phyloP scores from a whole-genome alignment of 2,797 vertebrate species.

The Enteromius fasciolatus region DNA sequence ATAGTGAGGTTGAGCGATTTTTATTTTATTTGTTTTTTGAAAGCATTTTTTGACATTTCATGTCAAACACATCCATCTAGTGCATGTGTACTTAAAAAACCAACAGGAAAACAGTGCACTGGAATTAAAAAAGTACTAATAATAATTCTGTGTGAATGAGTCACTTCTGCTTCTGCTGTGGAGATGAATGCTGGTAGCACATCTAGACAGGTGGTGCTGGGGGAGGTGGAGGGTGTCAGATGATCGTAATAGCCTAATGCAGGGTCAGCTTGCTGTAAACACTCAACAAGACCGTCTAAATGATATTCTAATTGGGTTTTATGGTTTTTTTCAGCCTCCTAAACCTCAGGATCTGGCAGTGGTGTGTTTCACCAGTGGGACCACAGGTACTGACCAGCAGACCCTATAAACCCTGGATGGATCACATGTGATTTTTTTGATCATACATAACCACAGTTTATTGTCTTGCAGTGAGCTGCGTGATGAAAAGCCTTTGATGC shows the following conservation, averaged over 20 bases:
- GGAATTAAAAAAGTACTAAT: neutral
- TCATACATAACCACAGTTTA: neutral
- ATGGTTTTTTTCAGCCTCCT: conserved; percentile 71
- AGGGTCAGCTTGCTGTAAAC: neutral
- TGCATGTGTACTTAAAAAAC: neutral
- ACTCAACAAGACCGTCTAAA: neutral
- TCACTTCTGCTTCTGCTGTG: neutral
- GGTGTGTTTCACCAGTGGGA: conserved; percentile 82
- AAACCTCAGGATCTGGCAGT: conserved; percentile 81
- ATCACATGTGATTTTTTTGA: neutral
- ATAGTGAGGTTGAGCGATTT: neutral
- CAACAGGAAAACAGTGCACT: neutral
- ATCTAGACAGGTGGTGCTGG: conserved; percentile 9
- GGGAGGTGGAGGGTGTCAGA: neutral
- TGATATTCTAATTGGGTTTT: neutral
- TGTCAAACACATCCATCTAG: neutral
- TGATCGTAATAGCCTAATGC: neutral
- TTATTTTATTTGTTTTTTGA: neutral
- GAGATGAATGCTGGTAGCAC: neutral
- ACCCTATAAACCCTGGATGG: neutral
- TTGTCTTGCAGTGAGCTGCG: neutral
- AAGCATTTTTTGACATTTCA: too few species aligned
- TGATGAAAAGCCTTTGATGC: neutral
- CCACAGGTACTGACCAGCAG: conserved; percentile 69
- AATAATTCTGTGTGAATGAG: neutral